Percentiles rank a stretch among this genome's conserved stretches.
Conservation (phyloP, 2,113 vertebrate genomes). For the Stegostoma tigrinum region DNA sequence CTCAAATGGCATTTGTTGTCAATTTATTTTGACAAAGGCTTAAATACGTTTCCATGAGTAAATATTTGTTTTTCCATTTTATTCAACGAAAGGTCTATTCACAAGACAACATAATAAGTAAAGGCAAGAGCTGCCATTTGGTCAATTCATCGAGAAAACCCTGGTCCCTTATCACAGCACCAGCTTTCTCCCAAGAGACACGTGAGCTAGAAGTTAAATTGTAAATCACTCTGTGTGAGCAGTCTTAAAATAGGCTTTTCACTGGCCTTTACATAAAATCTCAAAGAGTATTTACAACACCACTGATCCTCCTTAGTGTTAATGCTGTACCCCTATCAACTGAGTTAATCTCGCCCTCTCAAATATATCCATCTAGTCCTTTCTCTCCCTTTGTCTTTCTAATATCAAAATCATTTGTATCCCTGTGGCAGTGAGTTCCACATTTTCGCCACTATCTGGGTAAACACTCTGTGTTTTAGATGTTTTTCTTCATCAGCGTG, state of each 20-base stretch:
- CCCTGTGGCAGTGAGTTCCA: not conserved
- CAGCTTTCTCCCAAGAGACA: not conserved
- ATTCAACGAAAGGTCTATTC: not conserved
- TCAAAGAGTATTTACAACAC: not conserved
- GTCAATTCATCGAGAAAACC: not conserved
- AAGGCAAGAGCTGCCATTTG: not conserved
- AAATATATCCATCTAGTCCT: not conserved
- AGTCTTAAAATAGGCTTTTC: not conserved
- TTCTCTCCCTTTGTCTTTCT: not conserved
- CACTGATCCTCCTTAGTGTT: not conserved
- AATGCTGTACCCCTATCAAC: not conserved
- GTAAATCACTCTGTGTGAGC: not conserved
- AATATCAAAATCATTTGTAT: not conserved
- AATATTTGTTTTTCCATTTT: slow-evolving; percentile 30
- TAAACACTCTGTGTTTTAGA: too few species aligned
- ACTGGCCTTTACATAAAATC: not conserved
- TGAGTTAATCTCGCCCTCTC: not conserved
- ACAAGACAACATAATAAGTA: not conserved
- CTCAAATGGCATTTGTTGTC: not conserved
- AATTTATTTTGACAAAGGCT: not conserved
- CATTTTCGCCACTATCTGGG: not conserved
- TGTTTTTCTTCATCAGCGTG: too few species aligned
- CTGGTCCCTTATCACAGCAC: not conserved
- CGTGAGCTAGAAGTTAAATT: not conserved
- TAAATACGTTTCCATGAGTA: not conserved